Conservation (phyloP, 1,140 invertebrate species). For the Dinothrombium tinctorium region DNA sequence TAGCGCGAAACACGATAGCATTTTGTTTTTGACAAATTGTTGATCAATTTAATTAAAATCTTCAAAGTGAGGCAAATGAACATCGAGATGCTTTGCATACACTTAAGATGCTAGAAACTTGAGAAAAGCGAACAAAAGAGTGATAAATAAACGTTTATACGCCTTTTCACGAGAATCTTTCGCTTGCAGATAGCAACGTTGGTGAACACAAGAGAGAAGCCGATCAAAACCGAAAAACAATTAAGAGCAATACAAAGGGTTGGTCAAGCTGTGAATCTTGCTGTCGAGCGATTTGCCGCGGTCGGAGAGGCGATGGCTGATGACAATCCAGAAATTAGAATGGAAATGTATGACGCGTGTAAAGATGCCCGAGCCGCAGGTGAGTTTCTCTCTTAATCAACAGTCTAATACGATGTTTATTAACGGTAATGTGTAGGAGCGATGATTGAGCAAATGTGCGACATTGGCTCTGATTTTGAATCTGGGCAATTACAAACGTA, state of each 20-base stretch:
- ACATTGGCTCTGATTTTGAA: not conserved
- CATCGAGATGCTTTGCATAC: no score
- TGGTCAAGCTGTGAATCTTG: conserved; percentile 79
- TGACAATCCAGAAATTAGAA: conserved; percentile 85
- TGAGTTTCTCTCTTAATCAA: conserved; percentile 23
- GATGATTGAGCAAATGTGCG: conserved; percentile 20
- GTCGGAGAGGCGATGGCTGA: conserved; percentile 94
- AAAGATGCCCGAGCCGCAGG: conserved; percentile 83
- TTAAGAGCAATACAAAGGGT: conserved; percentile 59
- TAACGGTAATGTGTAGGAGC: conserved; percentile 25
- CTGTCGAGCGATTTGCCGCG: conserved; percentile 87
- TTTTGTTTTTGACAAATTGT: no score
- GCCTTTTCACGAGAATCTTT: conserved; percentile 7
- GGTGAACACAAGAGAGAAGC: conserved; percentile 36
- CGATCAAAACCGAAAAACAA: conserved; percentile 27
- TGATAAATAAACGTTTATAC: no score
- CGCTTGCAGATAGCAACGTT: conserved; percentile 64
- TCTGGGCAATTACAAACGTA: conserved; percentile 9
- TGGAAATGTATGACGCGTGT: conserved; percentile 93
- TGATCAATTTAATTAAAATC: no score
- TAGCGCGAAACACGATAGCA: no score
- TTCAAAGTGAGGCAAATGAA: no score
- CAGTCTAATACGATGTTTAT: not conserved
- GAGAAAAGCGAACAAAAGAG: no score
- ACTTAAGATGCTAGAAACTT: no score